phyloP scores from a whole-genome alignment of 2,797 vertebrate species.

The Melanotaenia trifasciata region DNA sequence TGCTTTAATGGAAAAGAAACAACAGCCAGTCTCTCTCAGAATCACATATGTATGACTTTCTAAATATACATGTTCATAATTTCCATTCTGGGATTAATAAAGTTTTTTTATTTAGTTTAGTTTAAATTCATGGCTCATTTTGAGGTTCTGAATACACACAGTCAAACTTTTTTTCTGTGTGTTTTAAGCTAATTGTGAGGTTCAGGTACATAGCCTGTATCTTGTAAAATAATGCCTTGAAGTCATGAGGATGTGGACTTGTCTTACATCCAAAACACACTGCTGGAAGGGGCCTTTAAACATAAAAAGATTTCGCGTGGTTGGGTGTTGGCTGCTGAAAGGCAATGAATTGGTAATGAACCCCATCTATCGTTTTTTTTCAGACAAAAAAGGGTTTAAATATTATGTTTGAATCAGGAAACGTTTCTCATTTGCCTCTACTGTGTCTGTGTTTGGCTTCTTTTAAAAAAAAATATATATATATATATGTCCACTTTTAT shows the following conservation, averaged over 20 bases:
- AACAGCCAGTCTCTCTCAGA: neutral
- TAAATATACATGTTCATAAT: too few species aligned
- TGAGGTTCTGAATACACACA: constrained; percentile 23
- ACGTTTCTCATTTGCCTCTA: neutral
- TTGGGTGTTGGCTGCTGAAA: constrained; percentile 56
- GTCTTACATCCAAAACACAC: constrained; percentile 38
- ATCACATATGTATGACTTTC: too few species aligned
- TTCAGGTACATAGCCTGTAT: constrained; percentile 30
- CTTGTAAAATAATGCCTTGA: constrained; percentile 52
- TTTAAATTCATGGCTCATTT: constrained; percentile 1
- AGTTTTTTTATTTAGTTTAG: neutral
- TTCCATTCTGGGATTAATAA: too few species aligned
- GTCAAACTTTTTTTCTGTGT: neutral
- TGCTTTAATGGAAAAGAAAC: neutral
- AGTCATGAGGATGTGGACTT: constrained; percentile 43
- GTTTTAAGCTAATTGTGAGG: constrained; percentile 49
- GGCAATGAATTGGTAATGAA: constrained; percentile 19
- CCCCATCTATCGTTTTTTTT: constrained; percentile 12
- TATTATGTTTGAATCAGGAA: neutral
- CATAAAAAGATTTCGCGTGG: constrained; percentile 33
- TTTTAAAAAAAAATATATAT: neutral
- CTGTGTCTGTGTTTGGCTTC: neutral
- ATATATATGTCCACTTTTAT: too few species aligned
- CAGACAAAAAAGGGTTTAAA: neutral
- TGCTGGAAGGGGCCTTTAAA: constrained; percentile 45